Evolutionary conservation across 2,888 invertebrate species (phyloP).

Genomic region (Hirtodrosophila histrioides): DNA sequence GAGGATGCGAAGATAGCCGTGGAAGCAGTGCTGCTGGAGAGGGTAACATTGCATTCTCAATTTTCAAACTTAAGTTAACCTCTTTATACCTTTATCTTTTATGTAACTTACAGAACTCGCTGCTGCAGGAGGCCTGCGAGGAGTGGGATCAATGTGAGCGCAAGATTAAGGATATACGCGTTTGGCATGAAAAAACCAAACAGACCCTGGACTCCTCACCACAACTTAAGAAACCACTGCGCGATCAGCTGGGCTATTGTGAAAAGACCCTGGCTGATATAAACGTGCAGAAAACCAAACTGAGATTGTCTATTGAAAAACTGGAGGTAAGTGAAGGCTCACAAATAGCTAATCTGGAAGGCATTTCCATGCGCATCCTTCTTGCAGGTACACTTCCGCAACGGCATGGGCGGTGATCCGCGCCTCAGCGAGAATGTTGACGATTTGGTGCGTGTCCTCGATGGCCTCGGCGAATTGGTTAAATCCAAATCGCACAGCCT

Average conservation of each 20-base stretch:
- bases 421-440: conserved; percentile 90
- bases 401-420: conserved; percentile 92
- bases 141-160: conserved; percentile 98
- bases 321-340: conserved; percentile 88
- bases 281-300: conserved; percentile 94
- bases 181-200: conserved; percentile 95
- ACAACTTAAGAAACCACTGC: conserved; percentile 93
- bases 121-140: conserved; percentile 95
- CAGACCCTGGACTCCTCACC: conserved; percentile 91
- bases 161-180: conserved; percentile 94
- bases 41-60: conserved; percentile 86
- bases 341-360: conserved; percentile 28
- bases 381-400: conserved; percentile 92
- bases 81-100: not conserved
- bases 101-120: conserved; percentile 88
- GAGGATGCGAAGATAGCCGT: conserved; percentile 94
- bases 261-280: conserved; percentile 95
- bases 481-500: conserved; percentile 85
- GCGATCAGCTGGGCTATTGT: conserved; percentile 93
- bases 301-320: conserved; percentile 94
- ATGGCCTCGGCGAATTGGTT: conserved; percentile 84
- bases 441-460: conserved; percentile 89
- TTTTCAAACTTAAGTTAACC: not conserved
- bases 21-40: conserved; percentile 93
- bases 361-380: conserved; percentile 27